Evolutionary conservation across 2,797 vertebrate genomes (phyloP), one percentile per base, ranked within the genome.

Genomic region (Mastacembelus armatus): DNA sequence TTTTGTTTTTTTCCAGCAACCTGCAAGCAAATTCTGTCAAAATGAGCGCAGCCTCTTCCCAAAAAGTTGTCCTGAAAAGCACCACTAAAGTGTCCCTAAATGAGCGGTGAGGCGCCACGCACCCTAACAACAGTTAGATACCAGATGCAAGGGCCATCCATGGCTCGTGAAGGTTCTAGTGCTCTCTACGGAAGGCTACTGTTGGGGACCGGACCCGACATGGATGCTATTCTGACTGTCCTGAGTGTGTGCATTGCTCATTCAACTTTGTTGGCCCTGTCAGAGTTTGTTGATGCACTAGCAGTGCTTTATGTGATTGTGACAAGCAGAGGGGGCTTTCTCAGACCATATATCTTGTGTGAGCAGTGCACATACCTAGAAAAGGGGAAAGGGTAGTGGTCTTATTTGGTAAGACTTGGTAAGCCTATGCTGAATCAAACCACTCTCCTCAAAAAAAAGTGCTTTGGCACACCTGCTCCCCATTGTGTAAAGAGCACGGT

Each of bases 41-140:
- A 90, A 99, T 99, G 97, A 96, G 95, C 66, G 94, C 96, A 61
- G 92, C 96, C 83, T 96, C 97, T 71, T 95, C 96, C 66, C 96
- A 98, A 95, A 98, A 97, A 94, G 96, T 99, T 58, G 95, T 99
- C 93, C 96, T 99, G 94, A 99, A 98, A 94, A 98, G 97, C 95
- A 99, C 98, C 95, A 99, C 97, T 95, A 99, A 99, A 95, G 95
- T 98, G 95, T 99, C 97, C 85, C 96, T 99, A 85, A 98, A 99
- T 84, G 97, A 99, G 96, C 97, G 98, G 98, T 99, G 97, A 99
- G 98, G 85, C 77, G 88, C 86, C 93, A 96, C 91, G 94, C 95
- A 94, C 93, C 88, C 83, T 90, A 90, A 91, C 91, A 89, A 86
- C 88, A 74, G 82, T 92, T 90, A 87, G 45, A 90, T 85, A 85